phyloP scores from a whole-genome alignment of 1,140 invertebrate genomes.

The Alviniconcha marisindica region DNA sequence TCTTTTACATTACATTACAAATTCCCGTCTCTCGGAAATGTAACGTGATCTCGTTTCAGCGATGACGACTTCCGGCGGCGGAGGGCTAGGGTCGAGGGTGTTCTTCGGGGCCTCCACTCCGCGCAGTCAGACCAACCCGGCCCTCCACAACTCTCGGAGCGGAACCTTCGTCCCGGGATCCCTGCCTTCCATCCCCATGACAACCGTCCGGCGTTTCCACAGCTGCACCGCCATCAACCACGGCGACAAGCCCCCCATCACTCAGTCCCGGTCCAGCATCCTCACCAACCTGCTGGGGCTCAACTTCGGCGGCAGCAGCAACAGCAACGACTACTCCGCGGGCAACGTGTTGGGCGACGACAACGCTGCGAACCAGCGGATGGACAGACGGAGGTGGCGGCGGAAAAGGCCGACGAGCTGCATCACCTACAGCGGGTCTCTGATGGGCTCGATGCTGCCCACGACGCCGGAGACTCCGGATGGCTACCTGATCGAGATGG shows the following conservation, averaged over 20 bases:
- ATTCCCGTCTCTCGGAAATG: too few species aligned
- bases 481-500: constrained; percentile 13
- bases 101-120: constrained; percentile 35
- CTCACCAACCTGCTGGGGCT: neutral
- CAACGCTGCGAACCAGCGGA: constrained; percentile 8
- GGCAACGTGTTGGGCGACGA: constrained; percentile 22
- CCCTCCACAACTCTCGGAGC: constrained; percentile 39
- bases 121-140: constrained; percentile 50
- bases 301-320: neutral
- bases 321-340: neutral
- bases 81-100: constrained; percentile 25
- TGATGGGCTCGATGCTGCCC: constrained; percentile 17
- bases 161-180: constrained; percentile 21
- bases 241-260: constrained; percentile 7
- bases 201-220: constrained; percentile 43
- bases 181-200: constrained; percentile 46
- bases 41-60: too few species aligned
- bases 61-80: constrained; percentile 4
- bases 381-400: constrained; percentile 25
- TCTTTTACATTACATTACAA: too few species aligned
- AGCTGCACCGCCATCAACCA: constrained; percentile 50
- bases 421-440: constrained; percentile 15
- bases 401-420: constrained; percentile 29
- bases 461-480: constrained; percentile 42
- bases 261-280: constrained; percentile 27